Evolutionary conservation across 2,888 invertebrate species (phyloP).

Genomic region (Drosophila leonis): DNA sequence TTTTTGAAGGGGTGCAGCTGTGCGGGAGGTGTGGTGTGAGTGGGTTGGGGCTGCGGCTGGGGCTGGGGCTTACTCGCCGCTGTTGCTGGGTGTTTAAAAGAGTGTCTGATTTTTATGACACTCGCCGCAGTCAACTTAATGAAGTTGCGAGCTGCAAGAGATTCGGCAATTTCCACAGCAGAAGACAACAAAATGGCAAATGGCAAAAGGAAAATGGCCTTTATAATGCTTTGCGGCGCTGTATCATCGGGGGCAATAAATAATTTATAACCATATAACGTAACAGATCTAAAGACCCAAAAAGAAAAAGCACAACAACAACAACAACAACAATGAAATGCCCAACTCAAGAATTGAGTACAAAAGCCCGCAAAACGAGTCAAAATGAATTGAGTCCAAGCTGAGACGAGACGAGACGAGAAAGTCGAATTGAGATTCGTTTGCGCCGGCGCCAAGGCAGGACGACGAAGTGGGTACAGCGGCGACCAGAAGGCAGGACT

Average conservation of each 20-base stretch:
- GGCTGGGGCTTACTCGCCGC: background rate
- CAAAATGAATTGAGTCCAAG: slow-evolving; percentile 22
- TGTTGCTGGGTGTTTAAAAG: slow-evolving; percentile 1
- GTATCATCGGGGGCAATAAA: slow-evolving; percentile 69
- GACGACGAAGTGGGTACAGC: slow-evolving; percentile 30
- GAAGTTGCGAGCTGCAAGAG: slow-evolving; percentile 54
- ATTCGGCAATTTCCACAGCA: slow-evolving; percentile 18
- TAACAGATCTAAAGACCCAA: slow-evolving; percentile 49
- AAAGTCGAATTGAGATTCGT: slow-evolving; percentile 25
- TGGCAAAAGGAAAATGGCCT: slow-evolving; percentile 43
- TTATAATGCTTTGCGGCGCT: slow-evolving; percentile 40
- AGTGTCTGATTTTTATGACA: slow-evolving; percentile 67
- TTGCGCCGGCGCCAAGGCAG: slow-evolving; percentile 73
- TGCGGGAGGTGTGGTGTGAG: background rate
- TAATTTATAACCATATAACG: slow-evolving; percentile 70
- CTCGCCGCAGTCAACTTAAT: slow-evolving; percentile 62
- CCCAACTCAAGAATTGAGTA: slow-evolving; percentile 30
- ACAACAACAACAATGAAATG: background rate
- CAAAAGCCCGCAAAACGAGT: slow-evolving; percentile 18
- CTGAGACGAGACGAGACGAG: slow-evolving; percentile 12
- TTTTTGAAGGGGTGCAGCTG: slow-evolving; percentile 60
- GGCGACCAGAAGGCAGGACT: background rate
- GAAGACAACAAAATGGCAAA: slow-evolving; percentile 24
- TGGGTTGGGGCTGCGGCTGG: background rate
- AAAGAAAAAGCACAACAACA: slow-evolving; percentile 1